These are phyloP conservation scores for Nyctibius grandis DNA, from an alignment of 2,797 vertebrate genomes.

Conservation along the genomic window DNA sequence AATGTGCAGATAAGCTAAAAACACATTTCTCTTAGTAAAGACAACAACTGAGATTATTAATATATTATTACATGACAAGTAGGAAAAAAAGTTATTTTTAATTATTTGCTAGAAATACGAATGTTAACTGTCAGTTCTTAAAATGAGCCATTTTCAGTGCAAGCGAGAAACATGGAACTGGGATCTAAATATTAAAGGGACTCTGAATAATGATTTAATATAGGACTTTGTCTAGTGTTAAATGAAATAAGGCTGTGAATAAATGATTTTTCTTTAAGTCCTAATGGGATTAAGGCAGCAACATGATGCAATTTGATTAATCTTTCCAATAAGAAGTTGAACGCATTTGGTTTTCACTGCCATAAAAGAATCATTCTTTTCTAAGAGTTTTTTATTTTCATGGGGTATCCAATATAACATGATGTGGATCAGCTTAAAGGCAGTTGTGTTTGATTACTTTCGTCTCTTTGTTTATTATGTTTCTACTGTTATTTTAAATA, in stretches of 20 bases:
- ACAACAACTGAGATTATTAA: background rate
- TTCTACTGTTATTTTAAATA: constrained; percentile 5
- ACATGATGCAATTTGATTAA: background rate
- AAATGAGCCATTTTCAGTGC: background rate
- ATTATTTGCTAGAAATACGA: background rate
- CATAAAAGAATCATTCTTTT: background rate
- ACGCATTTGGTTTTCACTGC: background rate
- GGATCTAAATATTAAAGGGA: background rate
- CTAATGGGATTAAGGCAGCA: background rate
- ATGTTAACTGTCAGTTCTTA: background rate
- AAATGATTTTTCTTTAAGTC: background rate
- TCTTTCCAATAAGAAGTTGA: background rate
- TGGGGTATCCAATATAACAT: background rate
- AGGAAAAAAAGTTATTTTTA: background rate
- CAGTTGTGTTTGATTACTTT: constrained; percentile 7
- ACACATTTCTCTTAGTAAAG: background rate
- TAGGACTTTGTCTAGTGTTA: background rate
- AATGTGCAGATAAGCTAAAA: background rate
- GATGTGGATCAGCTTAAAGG: background rate
- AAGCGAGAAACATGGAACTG: background rate
- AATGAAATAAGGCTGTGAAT: background rate
- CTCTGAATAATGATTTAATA: background rate
- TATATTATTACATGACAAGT: background rate
- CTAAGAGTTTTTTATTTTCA: background rate
- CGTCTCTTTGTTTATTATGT: background rate